These are phyloP conservation scores for Dolomedes plantarius DNA, from an alignment of 2,888 invertebrate species.

Conservation along the genomic window DNA sequence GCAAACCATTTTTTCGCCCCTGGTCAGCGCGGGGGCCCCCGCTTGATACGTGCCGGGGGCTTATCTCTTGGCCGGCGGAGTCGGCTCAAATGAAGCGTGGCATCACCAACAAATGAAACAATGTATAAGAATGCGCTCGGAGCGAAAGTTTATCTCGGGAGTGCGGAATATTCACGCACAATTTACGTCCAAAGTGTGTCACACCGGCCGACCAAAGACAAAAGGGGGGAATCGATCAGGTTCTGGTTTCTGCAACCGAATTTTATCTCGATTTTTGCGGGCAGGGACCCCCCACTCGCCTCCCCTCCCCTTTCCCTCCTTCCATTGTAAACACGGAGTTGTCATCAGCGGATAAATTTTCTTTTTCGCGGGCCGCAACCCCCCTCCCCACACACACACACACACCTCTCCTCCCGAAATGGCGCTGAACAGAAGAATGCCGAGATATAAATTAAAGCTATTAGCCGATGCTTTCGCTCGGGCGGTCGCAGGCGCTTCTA, in stretches of 20 bases:
- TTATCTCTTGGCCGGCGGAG: slow-evolving; percentile 21
- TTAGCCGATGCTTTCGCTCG: slow-evolving; percentile 53
- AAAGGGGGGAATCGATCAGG: slow-evolving; percentile 45
- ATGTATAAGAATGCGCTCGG: slow-evolving; percentile 50
- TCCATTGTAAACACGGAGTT: slow-evolving; percentile 4
- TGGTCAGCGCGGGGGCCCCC: slow-evolving; percentile 30
- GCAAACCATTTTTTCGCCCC: not conserved
- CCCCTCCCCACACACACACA: no score
- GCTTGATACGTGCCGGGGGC: no score
- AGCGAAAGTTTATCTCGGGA: slow-evolving; percentile 40
- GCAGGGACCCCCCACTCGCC: not conserved
- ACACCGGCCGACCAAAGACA: slow-evolving; percentile 49
- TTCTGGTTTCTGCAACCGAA: slow-evolving; percentile 38
- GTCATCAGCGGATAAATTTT: slow-evolving; percentile 3
- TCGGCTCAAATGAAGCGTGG: slow-evolving; percentile 41
- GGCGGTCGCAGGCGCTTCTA: not conserved
- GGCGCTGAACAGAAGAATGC: slow-evolving; percentile 55
- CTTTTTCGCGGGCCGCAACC: not conserved
- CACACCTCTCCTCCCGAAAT: slow-evolving; percentile 33
- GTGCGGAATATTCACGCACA: slow-evolving; percentile 54
- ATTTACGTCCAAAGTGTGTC: slow-evolving; percentile 66
- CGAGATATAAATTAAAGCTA: slow-evolving; percentile 70
- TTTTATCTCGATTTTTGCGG: slow-evolving; percentile 67
- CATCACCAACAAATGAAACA: slow-evolving; percentile 45
- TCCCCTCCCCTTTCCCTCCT: not conserved